Evolutionary conservation across 2,113 vertebrate species (phyloP), one percentile per base, ranked within the genome.

Genomic region (Trichomycterus rosablanca): DNA sequence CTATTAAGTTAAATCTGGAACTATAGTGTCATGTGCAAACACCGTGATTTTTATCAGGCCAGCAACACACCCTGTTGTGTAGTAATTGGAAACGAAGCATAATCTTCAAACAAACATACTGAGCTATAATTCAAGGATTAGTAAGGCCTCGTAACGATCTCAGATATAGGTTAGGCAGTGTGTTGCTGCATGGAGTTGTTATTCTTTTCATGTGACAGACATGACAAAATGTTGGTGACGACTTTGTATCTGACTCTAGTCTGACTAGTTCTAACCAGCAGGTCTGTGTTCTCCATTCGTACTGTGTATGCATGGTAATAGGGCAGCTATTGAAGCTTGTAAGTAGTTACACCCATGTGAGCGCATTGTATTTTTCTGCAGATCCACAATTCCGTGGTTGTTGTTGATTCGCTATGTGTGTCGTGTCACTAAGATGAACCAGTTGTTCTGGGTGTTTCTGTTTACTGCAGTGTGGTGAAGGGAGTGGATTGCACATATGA

Each of bases 361-460:
- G 4, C 15, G 37, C 26, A 30, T n/a, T 40, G 37, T 40, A 35
- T 35, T 3, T 7, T 39, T 3, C 35, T 39, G 35, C 35, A 37
- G 35, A 4, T 10, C 23, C 48, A 7, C n/a, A 48, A 3, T 23
- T 37, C 20, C 8, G 14, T 3, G 7, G 14, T 45, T 24, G 28
- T 22, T 35, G n/a, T 37, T 48, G 20, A 12, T 39, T 30, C 14
- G 15, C 12, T 26, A 35, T 37, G 28, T 22, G 19, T 2, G 9
- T 49, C 26, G 37, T 53, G 20, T 35, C 11, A 5, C 39, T 45
- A 22, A 28, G 64, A 9, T 22, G 23, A 44, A 49, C 42, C 49
- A 56, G 39, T 34, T 30, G 16, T 22, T 68, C 14, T 57, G 65
- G 59, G 70, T 59, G 59, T 72, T 55, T 46, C 54, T 63, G 20